These are phyloP conservation scores for Aricia artaxerxes DNA, from an alignment of 2,888 invertebrate species.

Conservation along the genomic window DNA sequence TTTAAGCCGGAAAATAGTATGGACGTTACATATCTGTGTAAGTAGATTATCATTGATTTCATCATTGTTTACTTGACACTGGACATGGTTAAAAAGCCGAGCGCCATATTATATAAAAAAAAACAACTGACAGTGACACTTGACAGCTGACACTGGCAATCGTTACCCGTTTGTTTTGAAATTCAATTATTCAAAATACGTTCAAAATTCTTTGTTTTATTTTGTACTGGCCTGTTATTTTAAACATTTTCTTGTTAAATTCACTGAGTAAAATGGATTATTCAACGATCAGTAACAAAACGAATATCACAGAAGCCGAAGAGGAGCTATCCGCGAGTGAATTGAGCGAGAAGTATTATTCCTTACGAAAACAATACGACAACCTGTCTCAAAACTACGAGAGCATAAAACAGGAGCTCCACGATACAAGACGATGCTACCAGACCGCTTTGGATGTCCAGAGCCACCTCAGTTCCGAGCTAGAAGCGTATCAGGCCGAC, in stretches of 20 bases:
- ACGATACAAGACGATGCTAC: slow-evolving; percentile 66
- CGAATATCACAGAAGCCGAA: slow-evolving; percentile 56
- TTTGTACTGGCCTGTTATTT: background rate
- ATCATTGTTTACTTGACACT: no score
- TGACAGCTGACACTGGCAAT: background rate
- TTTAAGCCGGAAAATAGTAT: no score
- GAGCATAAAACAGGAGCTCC: slow-evolving; percentile 67
- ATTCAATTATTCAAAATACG: background rate
- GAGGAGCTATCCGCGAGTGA: slow-evolving; percentile 68
- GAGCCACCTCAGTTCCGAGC: slow-evolving; percentile 65
- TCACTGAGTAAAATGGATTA: slow-evolving; percentile 54
- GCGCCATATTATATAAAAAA: background rate
- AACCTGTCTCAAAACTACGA: slow-evolving; percentile 62
- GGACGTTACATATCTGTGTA: no score
- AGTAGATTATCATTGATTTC: no score
- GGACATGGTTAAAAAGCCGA: no score
- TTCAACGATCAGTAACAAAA: slow-evolving; percentile 72
- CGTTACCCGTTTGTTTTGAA: background rate
- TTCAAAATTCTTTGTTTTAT: background rate
- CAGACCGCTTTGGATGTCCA: slow-evolving; percentile 72
- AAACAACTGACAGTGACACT: background rate
- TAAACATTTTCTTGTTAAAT: background rate
- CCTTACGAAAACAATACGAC: slow-evolving; percentile 68
- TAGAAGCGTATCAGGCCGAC: slow-evolving; percentile 66
- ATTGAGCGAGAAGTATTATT: slow-evolving; percentile 65